A percentile compares a stretch with the other conserved stretches of the same genome.
Conservation (phyloP, 2,113 vertebrate species). For the Chinchilla lanigera region DNA sequence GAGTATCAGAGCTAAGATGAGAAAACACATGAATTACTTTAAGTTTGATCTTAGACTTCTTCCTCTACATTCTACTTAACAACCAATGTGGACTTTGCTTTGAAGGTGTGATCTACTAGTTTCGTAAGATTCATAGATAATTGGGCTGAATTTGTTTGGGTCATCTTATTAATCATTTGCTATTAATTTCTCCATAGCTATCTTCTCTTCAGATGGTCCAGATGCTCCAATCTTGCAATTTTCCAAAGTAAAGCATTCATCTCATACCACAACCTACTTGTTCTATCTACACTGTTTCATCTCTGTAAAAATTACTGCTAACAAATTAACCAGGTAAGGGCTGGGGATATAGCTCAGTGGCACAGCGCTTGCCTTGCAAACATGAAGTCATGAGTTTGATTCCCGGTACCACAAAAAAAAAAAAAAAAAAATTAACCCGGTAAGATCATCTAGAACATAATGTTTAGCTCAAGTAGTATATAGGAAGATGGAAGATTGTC, state of each 20-base stretch:
- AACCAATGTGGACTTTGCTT: neutral
- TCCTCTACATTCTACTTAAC: neutral
- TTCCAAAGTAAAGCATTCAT: neutral
- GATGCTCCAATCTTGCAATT: neutral
- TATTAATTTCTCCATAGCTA: conserved; percentile 20
- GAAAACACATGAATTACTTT: neutral
- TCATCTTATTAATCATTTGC: neutral
- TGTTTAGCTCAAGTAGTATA: neutral
- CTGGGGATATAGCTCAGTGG: too few relatives aligned
- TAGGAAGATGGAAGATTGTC: neutral
- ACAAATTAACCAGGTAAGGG: conserved; percentile 34
- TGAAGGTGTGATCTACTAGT: neutral
- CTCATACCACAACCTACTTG: neutral
- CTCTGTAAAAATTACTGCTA: neutral
- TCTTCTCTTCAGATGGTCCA: neutral
- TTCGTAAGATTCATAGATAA: neutral
- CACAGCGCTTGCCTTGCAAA: too few relatives aligned
- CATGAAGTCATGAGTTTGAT: too few relatives aligned
- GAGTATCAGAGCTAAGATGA: neutral
- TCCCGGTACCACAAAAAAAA: too few relatives aligned
- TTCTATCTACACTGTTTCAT: neutral
- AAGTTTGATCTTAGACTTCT: neutral
- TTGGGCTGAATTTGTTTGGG: neutral
- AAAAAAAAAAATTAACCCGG: neutral
- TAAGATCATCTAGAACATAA: neutral